Conservation (phyloP, 2,797 vertebrate species). For the Channa striata region DNA sequence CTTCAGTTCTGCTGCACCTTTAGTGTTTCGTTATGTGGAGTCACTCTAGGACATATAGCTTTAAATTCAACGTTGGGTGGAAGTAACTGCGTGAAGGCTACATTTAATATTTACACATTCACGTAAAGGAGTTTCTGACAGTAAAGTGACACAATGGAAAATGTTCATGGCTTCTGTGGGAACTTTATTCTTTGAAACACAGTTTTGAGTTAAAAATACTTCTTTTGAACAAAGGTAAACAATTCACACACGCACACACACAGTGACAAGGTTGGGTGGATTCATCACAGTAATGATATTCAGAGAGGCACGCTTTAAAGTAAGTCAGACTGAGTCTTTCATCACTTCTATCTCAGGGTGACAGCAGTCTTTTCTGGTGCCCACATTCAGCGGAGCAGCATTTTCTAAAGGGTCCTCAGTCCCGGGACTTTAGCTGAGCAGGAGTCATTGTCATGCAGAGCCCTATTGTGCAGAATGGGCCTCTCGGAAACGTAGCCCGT, state of each 20-base stretch:
- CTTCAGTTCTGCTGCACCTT: conserved; percentile 35
- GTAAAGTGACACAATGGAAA: conserved; percentile 3
- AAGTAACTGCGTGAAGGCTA: not conserved
- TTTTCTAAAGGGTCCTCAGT: conserved; percentile 24
- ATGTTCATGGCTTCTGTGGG: conserved; percentile 9
- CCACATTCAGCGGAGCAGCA: conserved; percentile 34
- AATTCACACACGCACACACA: conserved; percentile 19
- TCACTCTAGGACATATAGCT: conserved; percentile 1
- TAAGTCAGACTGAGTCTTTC: conserved; percentile 28
- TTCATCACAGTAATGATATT: conserved; percentile 50
- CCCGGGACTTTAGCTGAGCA: conserved; percentile 27
- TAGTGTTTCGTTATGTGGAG: conserved; percentile 8
- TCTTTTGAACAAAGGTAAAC: conserved; percentile 31
- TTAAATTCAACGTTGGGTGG: conserved; percentile 5
- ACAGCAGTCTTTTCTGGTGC: conserved; percentile 33
- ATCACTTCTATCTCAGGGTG: conserved; percentile 28
- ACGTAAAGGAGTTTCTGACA: conserved; percentile 1
- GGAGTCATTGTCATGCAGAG: conserved; percentile 43
- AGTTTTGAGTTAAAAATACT: conserved; percentile 58
- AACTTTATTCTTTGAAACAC: conserved; percentile 66
- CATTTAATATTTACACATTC: conserved; percentile 4
- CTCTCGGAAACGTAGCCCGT: conserved; percentile 23
- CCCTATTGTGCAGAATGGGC: conserved; percentile 3
- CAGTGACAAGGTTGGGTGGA: conserved; percentile 3
- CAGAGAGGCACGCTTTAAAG: conserved; percentile 49